A percentile compares a stretch with the other conserved stretches of the same genome.
Conservation (phyloP, 2,888 invertebrate genomes). For the Lepetodrilus schrolli region DNA sequence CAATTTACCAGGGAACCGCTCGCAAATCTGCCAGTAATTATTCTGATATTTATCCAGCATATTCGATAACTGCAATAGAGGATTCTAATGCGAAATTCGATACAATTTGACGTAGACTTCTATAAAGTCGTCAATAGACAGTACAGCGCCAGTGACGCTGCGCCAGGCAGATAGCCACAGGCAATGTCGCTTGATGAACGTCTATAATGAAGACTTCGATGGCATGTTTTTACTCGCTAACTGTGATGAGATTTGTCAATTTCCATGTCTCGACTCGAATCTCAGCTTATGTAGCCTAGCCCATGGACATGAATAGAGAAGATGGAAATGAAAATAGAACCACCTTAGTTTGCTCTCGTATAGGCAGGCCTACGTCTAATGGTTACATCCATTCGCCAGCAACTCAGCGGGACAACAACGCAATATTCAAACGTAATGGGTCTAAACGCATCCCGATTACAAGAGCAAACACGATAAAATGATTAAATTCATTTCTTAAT, state of each 20-base stretch:
- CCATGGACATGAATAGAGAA: not conserved
- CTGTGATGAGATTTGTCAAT: not conserved
- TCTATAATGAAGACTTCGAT: not conserved
- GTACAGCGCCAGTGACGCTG: no score
- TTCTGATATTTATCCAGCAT: not conserved
- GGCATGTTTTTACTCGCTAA: not conserved
- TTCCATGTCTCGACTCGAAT: not conserved
- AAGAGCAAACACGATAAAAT: not conserved
- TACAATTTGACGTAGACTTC: not conserved
- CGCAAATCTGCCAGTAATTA: not conserved
- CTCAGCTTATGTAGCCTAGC: not conserved
- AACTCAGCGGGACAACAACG: not conserved
- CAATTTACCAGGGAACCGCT: not conserved
- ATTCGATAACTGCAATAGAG: not conserved
- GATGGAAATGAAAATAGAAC: no score
- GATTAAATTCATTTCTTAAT: not conserved
- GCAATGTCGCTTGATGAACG: not conserved
- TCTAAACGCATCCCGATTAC: not conserved
- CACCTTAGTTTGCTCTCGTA: no score
- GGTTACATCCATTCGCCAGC: not conserved
- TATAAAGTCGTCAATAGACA: no score
- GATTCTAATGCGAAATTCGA: not conserved
- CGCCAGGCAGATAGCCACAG: no score
- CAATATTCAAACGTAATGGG: not conserved
- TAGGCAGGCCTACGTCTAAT: not conserved